Percentiles rank a stretch among this genome's conserved stretches.
Conservation (phyloP, 2,888 invertebrate species). For the Philhelius pedissequus region DNA sequence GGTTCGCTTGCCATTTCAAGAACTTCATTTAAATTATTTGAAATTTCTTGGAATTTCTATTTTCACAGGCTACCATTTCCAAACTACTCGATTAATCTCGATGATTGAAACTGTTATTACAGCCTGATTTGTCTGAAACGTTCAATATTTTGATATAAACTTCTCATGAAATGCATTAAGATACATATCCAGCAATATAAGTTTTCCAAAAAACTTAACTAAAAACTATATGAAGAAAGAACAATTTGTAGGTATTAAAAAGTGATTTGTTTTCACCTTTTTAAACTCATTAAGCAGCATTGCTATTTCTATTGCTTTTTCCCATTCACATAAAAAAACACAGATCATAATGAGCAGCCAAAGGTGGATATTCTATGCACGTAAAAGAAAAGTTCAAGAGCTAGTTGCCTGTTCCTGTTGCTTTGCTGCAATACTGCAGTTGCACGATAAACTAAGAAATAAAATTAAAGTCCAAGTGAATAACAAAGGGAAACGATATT, state of each 20-base stretch:
- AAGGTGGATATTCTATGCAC: conserved; percentile 13
- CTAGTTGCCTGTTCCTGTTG: background rate
- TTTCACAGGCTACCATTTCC: too few species aligned
- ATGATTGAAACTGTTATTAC: too few species aligned
- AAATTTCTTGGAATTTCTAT: too few species aligned
- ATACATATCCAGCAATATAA: too few species aligned
- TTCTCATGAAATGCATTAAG: too few species aligned
- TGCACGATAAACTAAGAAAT: conserved; percentile 3
- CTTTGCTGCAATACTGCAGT: conserved; percentile 4
- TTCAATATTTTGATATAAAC: too few species aligned
- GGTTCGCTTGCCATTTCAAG: too few species aligned
- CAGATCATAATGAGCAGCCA: background rate
- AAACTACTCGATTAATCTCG: too few species aligned
- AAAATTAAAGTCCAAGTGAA: conserved; percentile 9
- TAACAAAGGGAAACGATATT: conserved; percentile 46
- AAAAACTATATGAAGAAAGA: background rate
- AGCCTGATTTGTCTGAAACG: too few species aligned
- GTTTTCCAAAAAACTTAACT: too few species aligned
- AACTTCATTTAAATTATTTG: too few species aligned
- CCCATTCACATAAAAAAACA: background rate
- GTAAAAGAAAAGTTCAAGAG: conserved; percentile 5
- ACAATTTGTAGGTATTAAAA: background rate
- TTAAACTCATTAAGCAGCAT: background rate
- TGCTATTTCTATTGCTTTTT: background rate
- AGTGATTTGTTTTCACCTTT: background rate